Conservation (phyloP, 2,797 vertebrate species). For the Valencia hispanica region DNA sequence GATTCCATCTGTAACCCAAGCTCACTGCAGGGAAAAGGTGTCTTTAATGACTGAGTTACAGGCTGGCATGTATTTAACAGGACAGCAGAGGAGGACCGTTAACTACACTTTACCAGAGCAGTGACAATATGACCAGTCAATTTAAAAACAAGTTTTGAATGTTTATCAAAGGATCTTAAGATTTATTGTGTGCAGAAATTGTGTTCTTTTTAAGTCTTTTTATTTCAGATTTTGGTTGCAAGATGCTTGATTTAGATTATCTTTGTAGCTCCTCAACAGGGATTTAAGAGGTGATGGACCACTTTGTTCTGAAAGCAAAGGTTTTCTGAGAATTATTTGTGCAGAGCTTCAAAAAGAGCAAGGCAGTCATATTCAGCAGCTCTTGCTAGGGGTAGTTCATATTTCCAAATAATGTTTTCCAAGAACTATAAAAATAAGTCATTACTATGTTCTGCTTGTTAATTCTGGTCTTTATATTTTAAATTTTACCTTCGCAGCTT, state of each 20-base stretch:
- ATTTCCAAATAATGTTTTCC: neutral
- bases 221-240: neutral
- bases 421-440: neutral
- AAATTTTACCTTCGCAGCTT: constrained; percentile 74
- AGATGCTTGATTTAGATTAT: neutral
- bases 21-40: constrained; percentile 51
- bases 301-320: constrained; percentile 1
- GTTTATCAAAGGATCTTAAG: neutral
- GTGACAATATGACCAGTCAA: neutral
- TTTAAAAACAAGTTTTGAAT: neutral
- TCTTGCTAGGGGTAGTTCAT: neutral
- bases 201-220: neutral
- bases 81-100: constrained; percentile 32
- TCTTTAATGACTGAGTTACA: constrained; percentile 44
- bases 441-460: neutral
- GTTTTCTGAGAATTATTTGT: neutral
- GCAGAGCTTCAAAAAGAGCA: neutral
- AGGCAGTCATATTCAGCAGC: no score
- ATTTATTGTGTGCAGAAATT: neutral
- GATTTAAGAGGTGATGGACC: neutral
- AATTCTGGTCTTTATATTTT: constrained; percentile 12
- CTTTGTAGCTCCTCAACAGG: neutral
- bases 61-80: constrained; percentile 47
- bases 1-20: constrained; percentile 45
- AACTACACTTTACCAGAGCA: constrained; percentile 12